These are phyloP conservation scores for Xenopus petersii DNA, from an alignment of 2,797 vertebrate species.

Conservation along the genomic window DNA sequence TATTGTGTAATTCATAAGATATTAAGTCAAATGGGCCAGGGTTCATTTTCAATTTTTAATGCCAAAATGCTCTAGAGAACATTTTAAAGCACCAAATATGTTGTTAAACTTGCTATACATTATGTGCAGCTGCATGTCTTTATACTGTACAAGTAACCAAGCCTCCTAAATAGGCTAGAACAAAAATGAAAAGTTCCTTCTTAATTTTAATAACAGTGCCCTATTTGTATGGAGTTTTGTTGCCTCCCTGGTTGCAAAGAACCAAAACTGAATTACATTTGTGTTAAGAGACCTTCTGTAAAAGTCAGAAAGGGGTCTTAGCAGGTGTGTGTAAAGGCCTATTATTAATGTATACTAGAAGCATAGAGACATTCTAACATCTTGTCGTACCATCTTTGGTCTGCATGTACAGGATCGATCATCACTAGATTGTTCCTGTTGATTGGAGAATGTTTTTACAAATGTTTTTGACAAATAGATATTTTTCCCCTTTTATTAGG, in stretches of 20 bases:
- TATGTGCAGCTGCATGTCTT: slow-evolving; percentile 75
- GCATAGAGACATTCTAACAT: not conserved
- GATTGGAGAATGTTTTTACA: too few species aligned
- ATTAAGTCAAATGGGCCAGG: slow-evolving; percentile 65
- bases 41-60: slow-evolving; percentile 77
- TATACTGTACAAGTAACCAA: slow-evolving; percentile 70
- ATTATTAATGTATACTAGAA: not conserved
- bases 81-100: slow-evolving; percentile 75
- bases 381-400: not conserved
- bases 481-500: too few species aligned
- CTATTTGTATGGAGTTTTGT: slow-evolving; percentile 56
- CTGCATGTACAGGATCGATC: too few species aligned
- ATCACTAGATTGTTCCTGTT: too few species aligned
- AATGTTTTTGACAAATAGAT: too few species aligned
- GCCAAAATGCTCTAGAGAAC: slow-evolving; percentile 74
- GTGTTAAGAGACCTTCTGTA: slow-evolving; percentile 45
- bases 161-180: slow-evolving; percentile 63
- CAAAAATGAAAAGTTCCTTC: slow-evolving; percentile 12
- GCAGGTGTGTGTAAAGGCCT: not conserved
- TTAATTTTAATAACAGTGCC: slow-evolving; percentile 61
- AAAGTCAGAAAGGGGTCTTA: not conserved
- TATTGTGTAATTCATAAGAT: slow-evolving; percentile 69
- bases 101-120: slow-evolving; percentile 73
- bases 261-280: slow-evolving; percentile 60
- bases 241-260: not conserved